A percentile compares a stretch with the other conserved stretches of the same genome.
These are phyloP conservation scores for Anoncus sp. DNA, from an alignment of 2,888 invertebrate species.

Conservation along the genomic window DNA sequence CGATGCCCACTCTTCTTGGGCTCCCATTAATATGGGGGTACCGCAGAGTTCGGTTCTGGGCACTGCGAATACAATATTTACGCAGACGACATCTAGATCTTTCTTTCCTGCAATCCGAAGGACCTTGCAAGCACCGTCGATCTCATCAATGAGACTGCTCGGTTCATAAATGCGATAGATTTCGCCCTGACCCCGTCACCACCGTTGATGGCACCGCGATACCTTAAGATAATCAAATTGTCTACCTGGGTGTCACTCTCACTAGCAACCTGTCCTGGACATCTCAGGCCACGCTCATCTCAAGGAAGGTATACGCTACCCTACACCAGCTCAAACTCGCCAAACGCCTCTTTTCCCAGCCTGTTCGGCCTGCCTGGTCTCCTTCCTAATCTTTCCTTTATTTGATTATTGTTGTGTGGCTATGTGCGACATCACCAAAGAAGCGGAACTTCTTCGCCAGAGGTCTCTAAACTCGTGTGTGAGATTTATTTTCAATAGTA, in stretches of 20 bases:
- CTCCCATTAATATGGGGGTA: not conserved
- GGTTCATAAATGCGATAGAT: not conserved
- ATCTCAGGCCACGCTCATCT: not conserved
- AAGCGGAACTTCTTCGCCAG: no score
- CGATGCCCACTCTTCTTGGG: not conserved
- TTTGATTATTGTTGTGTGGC: not conserved
- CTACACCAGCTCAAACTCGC: not conserved
- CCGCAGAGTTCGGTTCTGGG: not conserved
- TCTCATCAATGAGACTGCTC: not conserved
- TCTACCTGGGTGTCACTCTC: not conserved
- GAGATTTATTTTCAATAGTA: no score
- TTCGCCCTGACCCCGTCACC: not conserved
- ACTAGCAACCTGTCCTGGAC: not conserved
- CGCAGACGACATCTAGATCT: not conserved
- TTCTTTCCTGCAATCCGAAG: not conserved
- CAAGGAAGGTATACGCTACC: not conserved
- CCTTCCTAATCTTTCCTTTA: not conserved
- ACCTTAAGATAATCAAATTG: not conserved
- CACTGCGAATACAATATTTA: not conserved
- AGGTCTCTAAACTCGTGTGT: no score
- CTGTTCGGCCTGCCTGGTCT: not conserved
- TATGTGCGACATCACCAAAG: no score
- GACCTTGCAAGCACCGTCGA: not conserved
- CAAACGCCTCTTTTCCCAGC: not conserved
- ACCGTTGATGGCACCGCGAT: not conserved